phyloP scores from a whole-genome alignment of 2,797 vertebrate species.

The Xerus rutilus region DNA sequence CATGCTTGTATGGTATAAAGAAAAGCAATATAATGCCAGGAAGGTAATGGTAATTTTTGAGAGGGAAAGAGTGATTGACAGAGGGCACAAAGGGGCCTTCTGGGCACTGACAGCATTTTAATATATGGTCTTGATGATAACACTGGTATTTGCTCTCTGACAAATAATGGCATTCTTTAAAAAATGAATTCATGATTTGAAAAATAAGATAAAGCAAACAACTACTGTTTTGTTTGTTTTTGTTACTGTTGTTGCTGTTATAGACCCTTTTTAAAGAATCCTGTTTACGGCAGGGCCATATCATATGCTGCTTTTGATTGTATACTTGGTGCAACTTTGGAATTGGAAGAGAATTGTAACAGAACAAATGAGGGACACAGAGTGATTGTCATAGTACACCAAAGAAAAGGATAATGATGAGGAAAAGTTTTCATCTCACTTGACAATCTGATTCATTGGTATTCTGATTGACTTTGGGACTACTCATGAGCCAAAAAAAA shows the following conservation, averaged over 20 bases:
- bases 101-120: neutral
- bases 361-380: neutral
- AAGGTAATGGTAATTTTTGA: neutral
- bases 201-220: neutral
- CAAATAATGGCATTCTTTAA: neutral
- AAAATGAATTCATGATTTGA: neutral
- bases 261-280: neutral
- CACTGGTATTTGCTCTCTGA: neutral
- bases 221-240: neutral
- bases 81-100: neutral
- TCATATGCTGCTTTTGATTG: neutral
- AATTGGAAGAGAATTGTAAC: neutral
- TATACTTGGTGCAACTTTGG: neutral
- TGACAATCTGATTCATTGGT: neutral
- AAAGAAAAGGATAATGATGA: neutral
- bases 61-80: neutral
- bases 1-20: neutral
- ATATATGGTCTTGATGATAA: neutral
- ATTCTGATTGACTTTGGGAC: neutral
- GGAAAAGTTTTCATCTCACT: neutral
- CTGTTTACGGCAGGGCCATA: neutral
- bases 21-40: neutral
- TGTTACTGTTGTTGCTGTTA: neutral
- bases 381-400: neutral
- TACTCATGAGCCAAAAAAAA: neutral